Evolutionary conservation across 2,113 vertebrate species (phyloP), one percentile per base, ranked within the genome.

Genomic region (Gila orcuttii): DNA sequence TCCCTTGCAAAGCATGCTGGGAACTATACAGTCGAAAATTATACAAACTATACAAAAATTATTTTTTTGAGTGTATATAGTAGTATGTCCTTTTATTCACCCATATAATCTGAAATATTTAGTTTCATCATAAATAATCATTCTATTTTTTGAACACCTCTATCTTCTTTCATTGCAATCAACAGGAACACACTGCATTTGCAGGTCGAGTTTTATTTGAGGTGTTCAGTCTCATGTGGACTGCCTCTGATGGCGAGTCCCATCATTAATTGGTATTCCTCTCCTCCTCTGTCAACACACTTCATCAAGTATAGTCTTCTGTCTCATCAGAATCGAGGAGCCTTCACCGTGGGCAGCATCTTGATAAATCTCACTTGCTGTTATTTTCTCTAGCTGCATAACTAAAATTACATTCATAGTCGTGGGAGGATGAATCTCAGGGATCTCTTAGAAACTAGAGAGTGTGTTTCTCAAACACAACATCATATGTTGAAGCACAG

Each of bases 281-380:
- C 60, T 78, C 81, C 57, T 31, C 36, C 77, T 82, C 77, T 86
- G 79, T 62, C 50, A 69, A 79, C 50, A 50, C 69, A 79, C 64
- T 86, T 85, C 85, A 83, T 87, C 84, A 50, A 82, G 69, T 82
- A 50, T 82, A 50, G 59, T 83, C 84, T 86, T 84, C n/a, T 83
- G 75, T 88, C 85, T 88, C 83, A 87, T 90, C 88, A 86, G 77
- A 77, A 66, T 78, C 28, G 39, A 74, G 64, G 71, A 86, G 84
- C 23, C 79, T 45, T 78, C 52, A 23, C 36, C 62, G 50, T 68
- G 66, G 52, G 45, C 68, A 71, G 82, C 28, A 36, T 55, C 86
- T 84, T 57, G 55, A 79, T 83, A 79, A 84, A 85, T 83, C 62
- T 23, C 59, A 33, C 39, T 71, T 33, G 28, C 15, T 69, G 36